phyloP scores from a whole-genome alignment of 92 coral and sea anemone species.

The Scolanthus callimorphus region DNA sequence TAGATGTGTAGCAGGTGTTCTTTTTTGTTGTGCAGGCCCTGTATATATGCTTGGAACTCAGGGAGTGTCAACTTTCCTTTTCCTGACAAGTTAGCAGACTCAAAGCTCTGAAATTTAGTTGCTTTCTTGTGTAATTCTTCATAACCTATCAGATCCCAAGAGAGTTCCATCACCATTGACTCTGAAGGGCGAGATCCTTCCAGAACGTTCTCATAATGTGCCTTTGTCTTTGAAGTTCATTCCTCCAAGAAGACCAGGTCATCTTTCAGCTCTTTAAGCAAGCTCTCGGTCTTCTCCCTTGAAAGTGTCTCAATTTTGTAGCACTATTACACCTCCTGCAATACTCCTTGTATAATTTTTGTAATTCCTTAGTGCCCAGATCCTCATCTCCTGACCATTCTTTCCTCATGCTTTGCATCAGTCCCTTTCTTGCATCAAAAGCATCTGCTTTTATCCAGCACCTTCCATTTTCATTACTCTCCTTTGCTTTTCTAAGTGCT shows the following conservation, averaged over 20 bases:
- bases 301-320: neutral
- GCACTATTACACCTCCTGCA: conserved; percentile 14
- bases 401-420: conserved; percentile 37
- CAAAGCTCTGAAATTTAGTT: neutral
- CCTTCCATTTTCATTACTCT: conserved; percentile 20
- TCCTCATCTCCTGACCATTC: conserved; percentile 66
- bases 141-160: conserved; percentile 61
- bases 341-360: conserved; percentile 18
- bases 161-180: conserved; percentile 38
- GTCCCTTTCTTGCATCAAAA: conserved; percentile 43
- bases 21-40: conserved; percentile 40
- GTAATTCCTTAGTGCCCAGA: conserved; percentile 27
- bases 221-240: conserved; percentile 13
- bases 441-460: conserved; percentile 78
- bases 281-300: neutral
- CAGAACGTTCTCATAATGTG: conserved; percentile 17
- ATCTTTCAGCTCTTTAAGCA: conserved; percentile 1
- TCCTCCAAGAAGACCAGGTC: conserved; percentile 35
- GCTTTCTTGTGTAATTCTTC: conserved; percentile 36
- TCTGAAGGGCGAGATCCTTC: conserved; percentile 16
- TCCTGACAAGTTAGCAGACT: neutral
- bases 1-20: conserved; percentile 50
- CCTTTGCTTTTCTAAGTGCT: conserved; percentile 26
- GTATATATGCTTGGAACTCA: conserved; percentile 13
- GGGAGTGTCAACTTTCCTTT: neutral